phyloP scores from a whole-genome alignment of 1,140 invertebrate species.

The Adelges cooleyi region DNA sequence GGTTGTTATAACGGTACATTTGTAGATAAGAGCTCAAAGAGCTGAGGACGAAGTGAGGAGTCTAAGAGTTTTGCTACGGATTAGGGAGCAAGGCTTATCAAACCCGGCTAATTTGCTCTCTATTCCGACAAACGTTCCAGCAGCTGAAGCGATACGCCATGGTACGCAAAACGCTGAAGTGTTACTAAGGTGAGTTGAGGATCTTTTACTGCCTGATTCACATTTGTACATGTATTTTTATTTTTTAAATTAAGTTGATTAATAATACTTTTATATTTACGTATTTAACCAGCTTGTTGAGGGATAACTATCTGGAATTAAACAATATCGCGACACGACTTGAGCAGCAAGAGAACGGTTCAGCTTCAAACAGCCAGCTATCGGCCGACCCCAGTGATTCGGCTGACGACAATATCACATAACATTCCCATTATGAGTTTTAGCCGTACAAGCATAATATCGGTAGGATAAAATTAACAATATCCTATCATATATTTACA shows the following conservation, averaged over 20 bases:
- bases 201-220: too few relatives aligned
- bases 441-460: neutral
- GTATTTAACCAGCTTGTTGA: neutral
- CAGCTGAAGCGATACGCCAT: constrained; percentile 10
- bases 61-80: neutral
- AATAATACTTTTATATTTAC: neutral
- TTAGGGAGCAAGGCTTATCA: neutral
- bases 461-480: too few relatives aligned
- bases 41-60: constrained; percentile 16
- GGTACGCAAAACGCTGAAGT: constrained; percentile 6
- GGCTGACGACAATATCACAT: constrained; percentile 10
- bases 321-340: constrained; percentile 3
- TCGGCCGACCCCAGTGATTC: neutral
- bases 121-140: neutral
- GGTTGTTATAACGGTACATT: too few relatives aligned
- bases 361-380: neutral
- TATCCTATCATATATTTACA: too few relatives aligned
- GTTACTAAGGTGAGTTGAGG: neutral
- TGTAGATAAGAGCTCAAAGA: constrained; percentile 15
- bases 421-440: constrained; percentile 9
- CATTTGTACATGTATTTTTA: neutral
- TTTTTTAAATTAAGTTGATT: neutral
- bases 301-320: neutral
- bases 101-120: neutral
- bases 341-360: neutral